Evolutionary conservation across 2,888 invertebrate genomes (phyloP).

Genomic region (Zygaena filipendulae): DNA sequence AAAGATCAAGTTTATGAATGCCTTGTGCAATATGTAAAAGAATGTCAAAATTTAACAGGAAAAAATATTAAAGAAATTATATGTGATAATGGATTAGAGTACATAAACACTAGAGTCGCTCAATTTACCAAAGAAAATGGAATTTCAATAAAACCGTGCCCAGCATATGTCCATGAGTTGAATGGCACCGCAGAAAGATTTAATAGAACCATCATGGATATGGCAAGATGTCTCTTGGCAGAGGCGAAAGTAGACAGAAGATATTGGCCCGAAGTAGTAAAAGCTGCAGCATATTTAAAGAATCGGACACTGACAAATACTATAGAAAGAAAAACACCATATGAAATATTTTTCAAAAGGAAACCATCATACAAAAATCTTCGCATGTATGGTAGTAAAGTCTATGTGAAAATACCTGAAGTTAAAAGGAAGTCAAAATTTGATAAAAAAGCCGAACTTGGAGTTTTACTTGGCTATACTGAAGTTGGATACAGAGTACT

Average conservation of each 20-base stretch:
- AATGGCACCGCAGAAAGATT: slow-evolving; percentile 20
- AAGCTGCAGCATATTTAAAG: slow-evolving; percentile 21
- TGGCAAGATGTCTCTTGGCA: slow-evolving; percentile 17
- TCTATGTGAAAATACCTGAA: slow-evolving; percentile 11
- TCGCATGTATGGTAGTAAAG: too few species aligned
- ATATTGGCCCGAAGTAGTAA: slow-evolving; percentile 22
- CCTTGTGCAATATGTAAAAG: slow-evolving; percentile 15
- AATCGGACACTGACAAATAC: slow-evolving; percentile 22
- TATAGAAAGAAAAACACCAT: too few species aligned
- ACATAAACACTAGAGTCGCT: too few species aligned
- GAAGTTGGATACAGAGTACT: slow-evolving; percentile 12
- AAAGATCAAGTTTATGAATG: slow-evolving; percentile 15
- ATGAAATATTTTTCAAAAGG: too few species aligned
- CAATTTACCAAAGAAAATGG: slow-evolving; percentile 17
- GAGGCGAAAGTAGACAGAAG: slow-evolving; percentile 18
- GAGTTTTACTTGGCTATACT: slow-evolving; percentile 14
- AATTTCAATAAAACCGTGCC: slow-evolving; percentile 18
- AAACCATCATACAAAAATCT: slow-evolving; percentile 18
- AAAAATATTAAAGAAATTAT: slow-evolving; percentile 16
- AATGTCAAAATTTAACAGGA: slow-evolving; percentile 13
- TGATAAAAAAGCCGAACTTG: slow-evolving; percentile 12
- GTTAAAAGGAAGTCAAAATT: slow-evolving; percentile 9
- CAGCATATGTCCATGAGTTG: slow-evolving; percentile 20
- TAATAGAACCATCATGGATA: slow-evolving; percentile 19
- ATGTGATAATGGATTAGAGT: slow-evolving; percentile 21